Evolutionary conservation across 2,797 vertebrate species (phyloP).

Genomic region (Phaenicophaeus curvirostris): DNA sequence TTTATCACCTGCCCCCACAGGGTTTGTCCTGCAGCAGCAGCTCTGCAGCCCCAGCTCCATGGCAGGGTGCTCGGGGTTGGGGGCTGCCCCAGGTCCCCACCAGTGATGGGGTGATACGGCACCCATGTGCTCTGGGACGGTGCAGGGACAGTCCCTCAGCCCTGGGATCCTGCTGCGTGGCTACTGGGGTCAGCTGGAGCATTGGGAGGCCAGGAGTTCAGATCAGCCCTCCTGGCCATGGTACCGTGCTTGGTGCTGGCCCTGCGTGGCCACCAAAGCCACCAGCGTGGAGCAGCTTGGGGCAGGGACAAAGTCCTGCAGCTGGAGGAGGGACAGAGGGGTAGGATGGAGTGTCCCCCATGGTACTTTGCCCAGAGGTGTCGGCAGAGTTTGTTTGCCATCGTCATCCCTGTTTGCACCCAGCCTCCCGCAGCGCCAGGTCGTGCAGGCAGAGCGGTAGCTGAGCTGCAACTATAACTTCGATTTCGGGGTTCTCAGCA

Average conservation of each 20-base stretch:
- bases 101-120: accelerated
- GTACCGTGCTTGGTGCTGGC: not conserved
- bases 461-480: not conserved
- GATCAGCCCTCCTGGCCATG: not conserved
- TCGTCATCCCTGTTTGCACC: not conserved
- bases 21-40: not conserved
- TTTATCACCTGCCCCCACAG: conserved; percentile 12
- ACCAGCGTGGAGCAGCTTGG: not conserved
- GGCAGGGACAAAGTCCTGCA: not conserved
- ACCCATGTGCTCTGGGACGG: accelerated
- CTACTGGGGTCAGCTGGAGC: not conserved
- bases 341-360: not conserved
- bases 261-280: accelerated
- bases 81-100: not conserved
- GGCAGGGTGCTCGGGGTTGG: not conserved
- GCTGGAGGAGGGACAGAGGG: not conserved
- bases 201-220: not conserved
- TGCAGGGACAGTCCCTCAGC: accelerated
- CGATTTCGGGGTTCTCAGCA: not conserved
- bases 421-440: accelerated
- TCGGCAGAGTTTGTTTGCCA: not conserved
- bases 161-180: not conserved
- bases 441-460: accelerated
- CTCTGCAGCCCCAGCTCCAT: not conserved
- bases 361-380: not conserved